Percentiles rank a stretch among this genome's conserved stretches.
Conservation (phyloP, 2,797 vertebrate genomes). For the Staurois parvus region DNA sequence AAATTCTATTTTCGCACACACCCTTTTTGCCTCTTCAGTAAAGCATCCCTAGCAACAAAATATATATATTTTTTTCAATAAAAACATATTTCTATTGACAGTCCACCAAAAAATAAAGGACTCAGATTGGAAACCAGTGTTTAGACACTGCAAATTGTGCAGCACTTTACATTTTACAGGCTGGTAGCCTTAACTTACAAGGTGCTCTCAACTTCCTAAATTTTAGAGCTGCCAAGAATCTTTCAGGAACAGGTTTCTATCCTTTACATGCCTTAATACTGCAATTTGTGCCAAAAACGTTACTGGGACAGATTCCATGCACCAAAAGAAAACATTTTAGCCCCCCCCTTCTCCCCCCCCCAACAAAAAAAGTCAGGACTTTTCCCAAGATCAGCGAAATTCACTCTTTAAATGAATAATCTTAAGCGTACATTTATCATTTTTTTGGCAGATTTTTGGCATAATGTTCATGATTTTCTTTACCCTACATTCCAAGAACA, state of each 20-base stretch:
- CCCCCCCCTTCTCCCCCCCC: neutral
- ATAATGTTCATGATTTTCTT: neutral
- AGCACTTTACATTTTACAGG: neutral
- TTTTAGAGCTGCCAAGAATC: too few species aligned
- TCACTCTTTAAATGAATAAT: slow-evolving; percentile 1
- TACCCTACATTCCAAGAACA: neutral
- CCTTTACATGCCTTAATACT: neutral
- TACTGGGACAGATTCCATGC: neutral
- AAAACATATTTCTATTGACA: too few species aligned
- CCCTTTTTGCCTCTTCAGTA: too few species aligned
- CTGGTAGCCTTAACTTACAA: neutral
- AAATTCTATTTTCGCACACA: too few species aligned
- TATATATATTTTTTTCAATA: too few species aligned
- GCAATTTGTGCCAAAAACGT: neutral
- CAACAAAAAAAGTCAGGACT: slow-evolving; percentile 8
- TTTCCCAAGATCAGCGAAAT: slow-evolving; percentile 31
- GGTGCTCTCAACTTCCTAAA: too few species aligned
- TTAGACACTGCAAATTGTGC: too few species aligned
- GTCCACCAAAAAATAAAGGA: too few species aligned
- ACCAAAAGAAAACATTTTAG: slow-evolving; percentile 1
- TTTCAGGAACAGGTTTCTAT: neutral
- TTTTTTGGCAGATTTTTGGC: neutral
- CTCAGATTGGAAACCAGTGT: too few species aligned
- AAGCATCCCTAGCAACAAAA: too few species aligned
- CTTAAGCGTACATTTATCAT: slow-evolving; percentile 16